Base-by-base conservation (phyloP, 2,888 invertebrate species). In the Choristoneura rosaceana region DNA sequence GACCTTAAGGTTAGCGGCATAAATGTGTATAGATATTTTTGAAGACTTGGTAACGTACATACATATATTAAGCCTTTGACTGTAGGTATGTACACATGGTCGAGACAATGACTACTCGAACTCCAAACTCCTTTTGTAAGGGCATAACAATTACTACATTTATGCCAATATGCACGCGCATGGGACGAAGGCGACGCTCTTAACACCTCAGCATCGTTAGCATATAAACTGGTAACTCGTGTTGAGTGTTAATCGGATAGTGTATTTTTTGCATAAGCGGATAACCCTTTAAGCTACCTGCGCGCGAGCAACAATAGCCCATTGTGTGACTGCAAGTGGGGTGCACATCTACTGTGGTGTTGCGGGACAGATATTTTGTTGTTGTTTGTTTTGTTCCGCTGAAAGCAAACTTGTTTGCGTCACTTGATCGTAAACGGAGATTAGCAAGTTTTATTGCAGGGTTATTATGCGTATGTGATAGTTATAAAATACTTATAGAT, bases 221-320 rank as follows among this genome's bases (percentile, higher is more conserved):
- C 82, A 83, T 84, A 84, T 81, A 85, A 88, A 85, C 85, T 84
- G 84, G 78, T 84, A 86, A 88, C 80, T 82, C 84, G 78, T 84
- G 82, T 88, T 87, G 81, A 88, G 93, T 91, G 93, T 91, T 93
- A 93, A 94, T 93, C 94, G 93, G 93, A 92, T 93, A 88, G 89
- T 83, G 81, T 82, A 75, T 86, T 90, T 92, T 93, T 92, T 93
- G 91, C 91, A 91, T 93, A 93, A 94, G 93, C 93, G 93, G 93
- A 94, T 94, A 93, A 94, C 93, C 93, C 92, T 89, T 89, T 83
- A 80, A 74, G 85, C 90, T 94, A 94, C 93, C 93, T 94, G 93
- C 88, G 82, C 78, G 74, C 59, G 78, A 78, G 82, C 79, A 78
- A 75, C 80, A 82, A 87, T 89, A 84, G 80, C 76, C 84, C 79